A percentile compares a stretch with the other conserved stretches of the same genome.
phyloP scores from a whole-genome alignment of 2,888 invertebrate genomes.

The Hermodice carunculata region DNA sequence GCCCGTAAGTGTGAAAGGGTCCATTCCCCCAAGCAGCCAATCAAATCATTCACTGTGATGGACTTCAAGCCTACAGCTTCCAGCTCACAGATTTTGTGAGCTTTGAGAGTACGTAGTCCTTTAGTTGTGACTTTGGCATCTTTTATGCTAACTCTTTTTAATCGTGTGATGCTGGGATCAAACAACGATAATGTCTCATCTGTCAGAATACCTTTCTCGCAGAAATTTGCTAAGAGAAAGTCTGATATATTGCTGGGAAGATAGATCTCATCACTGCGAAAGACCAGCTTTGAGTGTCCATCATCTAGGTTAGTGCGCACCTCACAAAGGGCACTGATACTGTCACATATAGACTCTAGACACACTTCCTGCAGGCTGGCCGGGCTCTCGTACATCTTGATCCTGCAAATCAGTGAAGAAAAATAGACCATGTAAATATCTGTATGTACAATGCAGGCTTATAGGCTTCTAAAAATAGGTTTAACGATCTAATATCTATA shows the following conservation, averaged over 20 bases:
- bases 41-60: constrained; percentile 75
- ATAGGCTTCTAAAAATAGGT: too few relatives aligned
- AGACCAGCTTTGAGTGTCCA: constrained; percentile 46
- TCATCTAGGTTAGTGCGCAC: constrained; percentile 29
- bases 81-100: constrained; percentile 77
- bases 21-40: constrained; percentile 79
- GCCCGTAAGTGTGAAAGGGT: constrained; percentile 75
- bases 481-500: too few relatives aligned
- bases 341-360: constrained; percentile 77
- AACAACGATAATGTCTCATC: constrained; percentile 77
- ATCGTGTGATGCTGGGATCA: constrained; percentile 74
- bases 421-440: too few relatives aligned
- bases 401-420: too few relatives aligned
- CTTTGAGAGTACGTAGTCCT: constrained; percentile 75
- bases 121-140: constrained; percentile 75
- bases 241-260: constrained; percentile 64
- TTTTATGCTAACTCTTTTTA: constrained; percentile 75
- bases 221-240: constrained; percentile 71
- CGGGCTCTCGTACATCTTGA: constrained; percentile 77
- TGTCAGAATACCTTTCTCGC: constrained; percentile 74
- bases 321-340: constrained; percentile 74
- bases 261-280: constrained; percentile 58
- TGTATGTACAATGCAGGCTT: too few relatives aligned
- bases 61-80: constrained; percentile 75
- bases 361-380: constrained; percentile 76